Base-by-base conservation (phyloP, 2,797 vertebrate genomes). In the Pogoniulus pusillus region DNA sequence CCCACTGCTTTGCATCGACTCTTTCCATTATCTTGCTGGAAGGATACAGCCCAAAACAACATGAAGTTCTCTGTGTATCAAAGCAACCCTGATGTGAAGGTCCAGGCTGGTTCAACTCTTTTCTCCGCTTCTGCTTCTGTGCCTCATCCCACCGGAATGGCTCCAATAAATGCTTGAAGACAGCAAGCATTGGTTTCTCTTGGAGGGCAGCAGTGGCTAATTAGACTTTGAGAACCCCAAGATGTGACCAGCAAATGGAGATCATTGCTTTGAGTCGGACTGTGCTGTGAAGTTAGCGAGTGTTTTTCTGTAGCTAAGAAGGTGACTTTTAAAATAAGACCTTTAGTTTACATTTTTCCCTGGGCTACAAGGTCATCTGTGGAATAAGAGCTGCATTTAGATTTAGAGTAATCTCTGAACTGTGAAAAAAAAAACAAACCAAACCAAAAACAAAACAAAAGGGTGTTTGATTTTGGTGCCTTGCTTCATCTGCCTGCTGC, bases 341-440 rank as follows among this genome's bases (percentile, higher is more conserved):
- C 43, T 59, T 77, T 91, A 59, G 68, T 92, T 95, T 95, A 88
- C 70, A 59, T 80, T 88, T 88, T 86, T 90, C 86, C 34, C 4
- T 59, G 59, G 82, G 32, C 58, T 77, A 26, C 34, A 55, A 93
- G 89, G 91, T 92, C 91, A 85, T 12, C 62, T 76, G 22, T 64
- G 72, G 72, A 82, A 54, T 62, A 65, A 86, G 74, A 68, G 72
- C 55, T 94, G 54, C 47, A 64, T 95, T 94, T 95, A 93, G 64
- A 16, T 81, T 70, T 15, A 57, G 72, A 85, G 49, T 79, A 32
- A 86, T 86, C 72, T 80, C 58, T 32, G 20, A 75, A 43, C 62
- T 47, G 82, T 81, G 70, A 82, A 43, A 41, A 22, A 54, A 87
- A 66, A 2, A 57, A 26, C n/a, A 49, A 53, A 64, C 41, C 41